Evolutionary conservation across 2,888 invertebrate species (phyloP), one percentile per base, ranked within the genome.

Genomic region (Drosophila bunnanda): DNA sequence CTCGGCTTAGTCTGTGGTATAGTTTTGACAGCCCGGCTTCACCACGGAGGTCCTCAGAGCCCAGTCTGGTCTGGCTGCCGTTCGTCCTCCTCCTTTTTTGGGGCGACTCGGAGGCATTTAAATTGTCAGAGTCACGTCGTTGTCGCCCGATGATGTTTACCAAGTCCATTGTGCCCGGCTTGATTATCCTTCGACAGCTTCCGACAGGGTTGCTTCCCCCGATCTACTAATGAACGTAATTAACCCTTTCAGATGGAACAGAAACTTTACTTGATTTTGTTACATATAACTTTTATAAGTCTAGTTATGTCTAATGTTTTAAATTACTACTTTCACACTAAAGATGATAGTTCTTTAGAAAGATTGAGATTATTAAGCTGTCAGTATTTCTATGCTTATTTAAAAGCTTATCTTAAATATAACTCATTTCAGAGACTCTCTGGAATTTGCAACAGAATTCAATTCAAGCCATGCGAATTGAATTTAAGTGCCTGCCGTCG

Each of bases 1-100:
- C 89, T 88, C 76, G 67, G 80, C 85, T 77, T 79, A 82, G 69
- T 65, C 84, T 87, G 88, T 71, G 80, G 85, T 79, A 78, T 84
- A 89, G 84, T 87, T 86, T 72, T 76, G 87, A 80, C 76, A 78
- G 85, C 70, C 80, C 76, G 79, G 77, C 78, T 64, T 87, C 75
- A 59, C 36, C 68, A 66, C 41, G 36, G 56, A 34, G 50, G 20
- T 50, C 77, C 80, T 34, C 52, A 55, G 71, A 73, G 20, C 20
- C 17, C 1, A 20, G 53, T 43, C 34, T 34, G 50, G 32, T 8
- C 50, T 13, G 17, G 8, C 17, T 4, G 2, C 20, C 25, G n/a
- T 34, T 43, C 43, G 28, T 28, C 20, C 20, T 9, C 32, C 53
- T 3, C 36, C 25, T 39, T 43, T 43, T 43, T 43, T 22, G 50